These are phyloP conservation scores for Anarsia innoxiella DNA, from an alignment of 2,888 invertebrate species.

Conservation along the genomic window DNA sequence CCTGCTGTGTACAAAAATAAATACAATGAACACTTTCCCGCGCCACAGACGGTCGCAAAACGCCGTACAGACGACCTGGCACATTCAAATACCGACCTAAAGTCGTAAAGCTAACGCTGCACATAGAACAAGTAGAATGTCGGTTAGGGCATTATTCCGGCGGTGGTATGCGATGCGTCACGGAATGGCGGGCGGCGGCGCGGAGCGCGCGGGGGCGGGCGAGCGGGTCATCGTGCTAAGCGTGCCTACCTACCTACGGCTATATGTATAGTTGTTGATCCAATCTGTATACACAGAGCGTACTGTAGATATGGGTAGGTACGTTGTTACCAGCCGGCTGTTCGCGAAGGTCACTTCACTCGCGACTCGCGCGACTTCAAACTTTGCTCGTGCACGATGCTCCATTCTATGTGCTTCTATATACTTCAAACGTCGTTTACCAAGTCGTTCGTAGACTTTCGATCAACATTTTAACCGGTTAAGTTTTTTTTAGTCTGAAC, in stretches of 20 bases:
- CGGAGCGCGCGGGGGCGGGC: slow-evolving; percentile 29
- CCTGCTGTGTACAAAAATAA: slow-evolving; percentile 53
- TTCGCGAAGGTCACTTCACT: slow-evolving; percentile 57
- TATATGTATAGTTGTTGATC: slow-evolving; percentile 40
- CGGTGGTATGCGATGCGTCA: slow-evolving; percentile 49
- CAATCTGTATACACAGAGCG: slow-evolving; percentile 31
- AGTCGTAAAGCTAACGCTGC: slow-evolving; percentile 26
- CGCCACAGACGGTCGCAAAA: slow-evolving; percentile 22
- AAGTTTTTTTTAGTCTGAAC: slow-evolving; percentile 1
- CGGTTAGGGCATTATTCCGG: slow-evolving; percentile 34
- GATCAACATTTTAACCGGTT: slow-evolving; percentile 6
- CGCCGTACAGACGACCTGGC: not conserved
- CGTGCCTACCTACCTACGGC: slow-evolving; percentile 31
- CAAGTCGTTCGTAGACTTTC: slow-evolving; percentile 8
- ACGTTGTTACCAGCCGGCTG: slow-evolving; percentile 63
- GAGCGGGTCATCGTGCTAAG: slow-evolving; percentile 65
- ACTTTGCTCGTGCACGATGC: slow-evolving; percentile 11
- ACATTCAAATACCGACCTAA: slow-evolving; percentile 18
- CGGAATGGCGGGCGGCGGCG: slow-evolving; percentile 38
- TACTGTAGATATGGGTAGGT: slow-evolving; percentile 41
- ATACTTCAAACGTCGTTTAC: slow-evolving; percentile 4
- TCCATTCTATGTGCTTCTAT: not conserved
- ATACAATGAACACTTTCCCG: slow-evolving; percentile 63
- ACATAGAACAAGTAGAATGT: slow-evolving; percentile 19
- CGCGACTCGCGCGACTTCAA: slow-evolving; percentile 20